phyloP scores from a whole-genome alignment of 2,797 vertebrate species.

The Sebastes minor region DNA sequence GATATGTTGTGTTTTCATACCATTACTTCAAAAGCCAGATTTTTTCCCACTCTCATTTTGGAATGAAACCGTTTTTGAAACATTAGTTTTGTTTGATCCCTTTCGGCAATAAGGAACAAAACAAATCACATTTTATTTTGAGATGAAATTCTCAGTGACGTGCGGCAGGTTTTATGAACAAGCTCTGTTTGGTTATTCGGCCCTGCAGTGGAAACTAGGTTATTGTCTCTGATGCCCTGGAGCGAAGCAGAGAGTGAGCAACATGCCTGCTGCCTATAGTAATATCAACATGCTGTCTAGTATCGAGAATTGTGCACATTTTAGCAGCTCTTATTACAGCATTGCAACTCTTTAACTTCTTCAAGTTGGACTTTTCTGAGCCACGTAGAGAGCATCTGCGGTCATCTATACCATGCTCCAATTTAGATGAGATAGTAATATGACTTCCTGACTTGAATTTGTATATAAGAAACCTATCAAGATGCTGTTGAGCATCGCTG shows the following conservation, averaged over 20 bases:
- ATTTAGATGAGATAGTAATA: background rate
- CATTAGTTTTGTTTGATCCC: constrained; percentile 27
- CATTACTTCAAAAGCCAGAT: constrained; percentile 24
- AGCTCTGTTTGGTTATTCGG: constrained; percentile 34
- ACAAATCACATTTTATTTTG: constrained; percentile 24
- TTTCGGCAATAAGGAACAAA: constrained; percentile 7
- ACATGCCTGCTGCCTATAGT: constrained; percentile 73
- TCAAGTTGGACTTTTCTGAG: background rate
- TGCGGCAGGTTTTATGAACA: constrained; percentile 44
- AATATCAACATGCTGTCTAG: constrained; percentile 63
- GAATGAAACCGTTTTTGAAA: constrained; percentile 13
- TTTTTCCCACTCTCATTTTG: constrained; percentile 5
- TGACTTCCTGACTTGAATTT: background rate
- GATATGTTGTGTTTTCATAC: constrained; percentile 23
- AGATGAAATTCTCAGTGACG: constrained; percentile 28
- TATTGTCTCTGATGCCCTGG: constrained; percentile 70
- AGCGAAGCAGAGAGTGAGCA: constrained; percentile 62
- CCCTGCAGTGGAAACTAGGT: constrained; percentile 72
- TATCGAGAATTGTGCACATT: constrained; percentile 17
- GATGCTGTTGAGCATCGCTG: constrained; percentile 27
- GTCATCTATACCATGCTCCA: background rate
- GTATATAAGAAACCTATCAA: background rate
- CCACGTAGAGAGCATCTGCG: background rate
- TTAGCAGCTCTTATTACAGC: background rate
- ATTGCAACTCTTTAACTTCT: background rate